Conservation (phyloP, 2,113 vertebrate species). For the Apteryx owenii region DNA sequence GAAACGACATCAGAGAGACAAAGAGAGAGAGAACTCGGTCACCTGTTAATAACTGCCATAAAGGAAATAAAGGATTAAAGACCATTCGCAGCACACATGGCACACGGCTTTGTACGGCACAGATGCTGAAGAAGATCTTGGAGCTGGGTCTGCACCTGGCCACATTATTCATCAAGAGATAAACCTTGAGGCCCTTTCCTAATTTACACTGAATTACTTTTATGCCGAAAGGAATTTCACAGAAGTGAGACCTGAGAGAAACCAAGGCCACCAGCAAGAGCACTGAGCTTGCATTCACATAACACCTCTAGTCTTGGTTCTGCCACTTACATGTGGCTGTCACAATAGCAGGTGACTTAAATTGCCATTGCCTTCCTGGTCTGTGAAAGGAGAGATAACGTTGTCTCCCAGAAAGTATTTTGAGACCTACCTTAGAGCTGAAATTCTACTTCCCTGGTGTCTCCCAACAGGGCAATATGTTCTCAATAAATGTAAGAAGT, state of each 20-base stretch:
- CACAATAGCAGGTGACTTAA: background rate
- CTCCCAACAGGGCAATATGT: background rate
- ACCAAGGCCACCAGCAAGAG: background rate
- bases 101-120: background rate
- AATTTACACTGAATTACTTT: background rate
- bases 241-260: background rate
- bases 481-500: background rate
- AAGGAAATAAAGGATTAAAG: slow-evolving; percentile 67
- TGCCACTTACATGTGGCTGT: background rate
- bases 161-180: background rate
- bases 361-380: background rate
- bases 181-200: slow-evolving; percentile 16
- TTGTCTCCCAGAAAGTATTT: background rate
- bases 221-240: background rate
- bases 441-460: background rate
- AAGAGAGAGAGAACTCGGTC: slow-evolving; percentile 28
- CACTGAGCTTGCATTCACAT: background rate
- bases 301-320: background rate
- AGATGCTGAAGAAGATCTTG: slow-evolving; percentile 24
- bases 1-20: slow-evolving; percentile 24
- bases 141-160: slow-evolving; percentile 3
- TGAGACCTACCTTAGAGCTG: background rate
- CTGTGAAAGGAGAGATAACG: background rate
- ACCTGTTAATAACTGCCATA: slow-evolving; percentile 42
- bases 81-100: slow-evolving; percentile 5